phyloP scores from a whole-genome alignment of 2,113 vertebrate species.

The Mastomys natalensis region DNA sequence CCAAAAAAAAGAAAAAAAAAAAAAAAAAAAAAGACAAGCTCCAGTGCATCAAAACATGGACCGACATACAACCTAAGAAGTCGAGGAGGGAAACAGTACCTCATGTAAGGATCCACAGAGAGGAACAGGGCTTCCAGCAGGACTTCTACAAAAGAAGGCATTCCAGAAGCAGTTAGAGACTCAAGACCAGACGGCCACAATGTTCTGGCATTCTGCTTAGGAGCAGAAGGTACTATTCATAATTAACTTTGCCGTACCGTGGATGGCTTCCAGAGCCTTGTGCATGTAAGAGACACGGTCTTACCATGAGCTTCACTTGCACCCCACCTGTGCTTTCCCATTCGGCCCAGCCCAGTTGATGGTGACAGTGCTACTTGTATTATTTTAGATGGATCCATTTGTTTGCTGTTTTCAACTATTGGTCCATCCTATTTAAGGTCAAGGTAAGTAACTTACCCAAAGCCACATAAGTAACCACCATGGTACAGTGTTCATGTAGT shows the following conservation, averaged over 20 bases:
- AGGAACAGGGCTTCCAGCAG: constrained; percentile 93
- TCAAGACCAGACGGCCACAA: neutral
- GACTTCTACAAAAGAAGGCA: constrained; percentile 88
- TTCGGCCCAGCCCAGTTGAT: neutral
- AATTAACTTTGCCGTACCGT: neutral
- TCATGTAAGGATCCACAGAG: constrained; percentile 95
- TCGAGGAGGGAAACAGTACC: constrained; percentile 83
- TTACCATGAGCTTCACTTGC: neutral
- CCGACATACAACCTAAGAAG: neutral
- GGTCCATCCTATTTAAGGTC: neutral
- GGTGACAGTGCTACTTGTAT: no score
- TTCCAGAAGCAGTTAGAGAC: neutral
- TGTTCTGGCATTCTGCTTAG: neutral
- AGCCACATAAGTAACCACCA: neutral
- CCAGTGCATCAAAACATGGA: neutral
- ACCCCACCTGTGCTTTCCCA: neutral
- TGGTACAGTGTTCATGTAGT: neutral
- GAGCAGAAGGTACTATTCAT: neutral
- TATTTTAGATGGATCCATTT: neutral
- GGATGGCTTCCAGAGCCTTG: neutral
- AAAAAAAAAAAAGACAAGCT: no score
- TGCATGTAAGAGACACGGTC: neutral
- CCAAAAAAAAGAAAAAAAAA: no score
- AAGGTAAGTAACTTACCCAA: neutral
- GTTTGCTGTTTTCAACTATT: neutral